phyloP scores from a whole-genome alignment of 1,140 invertebrate species.

The Saccostrea cuccullata region DNA sequence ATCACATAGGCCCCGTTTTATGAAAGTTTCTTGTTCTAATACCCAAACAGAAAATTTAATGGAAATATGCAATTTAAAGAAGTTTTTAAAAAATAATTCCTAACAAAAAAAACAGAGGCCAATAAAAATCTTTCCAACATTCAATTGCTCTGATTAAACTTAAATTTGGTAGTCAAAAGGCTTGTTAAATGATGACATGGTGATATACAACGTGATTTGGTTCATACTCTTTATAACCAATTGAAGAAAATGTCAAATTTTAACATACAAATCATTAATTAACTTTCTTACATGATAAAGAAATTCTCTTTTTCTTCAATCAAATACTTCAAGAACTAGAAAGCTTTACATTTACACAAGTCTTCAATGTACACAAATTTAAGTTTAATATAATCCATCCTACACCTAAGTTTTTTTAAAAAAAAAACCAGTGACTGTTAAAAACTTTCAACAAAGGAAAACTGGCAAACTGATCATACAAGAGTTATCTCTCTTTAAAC shows the following conservation, averaged over 20 bases:
- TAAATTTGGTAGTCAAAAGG: conserved; percentile 15
- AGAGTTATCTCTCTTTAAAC: conserved; percentile 12
- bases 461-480: neutral
- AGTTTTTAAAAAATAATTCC: neutral
- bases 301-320: neutral
- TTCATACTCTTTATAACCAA: neutral
- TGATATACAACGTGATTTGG: conserved; percentile 1
- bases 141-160: conserved; percentile 2
- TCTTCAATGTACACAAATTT: conserved; percentile 31
- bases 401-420: neutral
- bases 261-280: neutral
- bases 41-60: neutral
- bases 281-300: neutral
- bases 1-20: neutral
- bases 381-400: neutral
- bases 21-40: neutral
- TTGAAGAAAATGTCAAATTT: neutral
- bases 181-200: conserved; percentile 1
- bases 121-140: neutral
- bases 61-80: neutral
- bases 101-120: neutral
- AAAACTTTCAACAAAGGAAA: neutral
- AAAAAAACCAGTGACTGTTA: neutral
- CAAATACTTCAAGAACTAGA: neutral
- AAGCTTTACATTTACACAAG: neutral